phyloP scores from a whole-genome alignment of 2,113 vertebrate genomes.

The Apodemus sylvaticus region DNA sequence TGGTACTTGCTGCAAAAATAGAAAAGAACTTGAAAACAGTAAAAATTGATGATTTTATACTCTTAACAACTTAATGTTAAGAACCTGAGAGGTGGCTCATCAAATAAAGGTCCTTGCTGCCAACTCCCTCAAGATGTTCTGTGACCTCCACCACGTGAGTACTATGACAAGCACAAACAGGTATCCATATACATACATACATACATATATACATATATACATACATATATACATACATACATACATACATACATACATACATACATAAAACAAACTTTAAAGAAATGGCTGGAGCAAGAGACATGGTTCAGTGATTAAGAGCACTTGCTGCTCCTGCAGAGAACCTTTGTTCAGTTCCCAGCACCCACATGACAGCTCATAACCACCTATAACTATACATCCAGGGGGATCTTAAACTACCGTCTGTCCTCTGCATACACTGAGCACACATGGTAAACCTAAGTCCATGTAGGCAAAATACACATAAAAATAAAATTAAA shows the following conservation, averaged over 20 bases:
- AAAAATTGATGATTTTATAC: background rate
- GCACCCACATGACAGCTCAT: background rate
- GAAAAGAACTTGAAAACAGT: background rate
- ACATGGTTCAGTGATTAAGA: background rate
- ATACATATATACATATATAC: background rate
- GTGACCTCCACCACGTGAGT: background rate
- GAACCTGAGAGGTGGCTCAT: no score
- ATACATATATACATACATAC: background rate
- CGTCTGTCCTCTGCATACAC: background rate
- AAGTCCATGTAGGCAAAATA: background rate
- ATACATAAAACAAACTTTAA: background rate
- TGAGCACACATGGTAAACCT: background rate
- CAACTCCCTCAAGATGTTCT: background rate
- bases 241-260: background rate
- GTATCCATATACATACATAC: background rate
- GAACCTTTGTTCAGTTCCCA: background rate
- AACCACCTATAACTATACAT: background rate
- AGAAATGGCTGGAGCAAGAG: background rate
- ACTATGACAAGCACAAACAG: background rate
- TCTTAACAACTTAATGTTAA: background rate
- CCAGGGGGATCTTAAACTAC: background rate
- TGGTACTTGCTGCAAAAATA: background rate
- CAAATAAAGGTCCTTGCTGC: no score
- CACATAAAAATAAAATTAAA: background rate
- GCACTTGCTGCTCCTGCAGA: background rate